Base-by-base conservation (phyloP, 2,888 invertebrate genomes). In the Mimas tiliae region DNA sequence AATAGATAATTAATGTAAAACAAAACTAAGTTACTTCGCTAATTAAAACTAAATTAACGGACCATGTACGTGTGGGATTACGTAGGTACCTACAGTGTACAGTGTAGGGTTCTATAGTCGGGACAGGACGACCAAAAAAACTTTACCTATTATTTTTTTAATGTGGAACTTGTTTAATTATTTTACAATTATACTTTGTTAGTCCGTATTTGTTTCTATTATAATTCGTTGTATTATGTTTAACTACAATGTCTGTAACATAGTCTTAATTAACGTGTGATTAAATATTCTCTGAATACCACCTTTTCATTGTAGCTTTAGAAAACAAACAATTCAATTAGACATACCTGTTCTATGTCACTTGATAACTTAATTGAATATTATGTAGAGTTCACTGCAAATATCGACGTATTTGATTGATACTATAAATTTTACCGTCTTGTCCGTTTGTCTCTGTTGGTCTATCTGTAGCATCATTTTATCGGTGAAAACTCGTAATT, bases 251-350 rank as follows among this genome's bases (percentile, higher is more conserved):
- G 11, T 8, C 58, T 0, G 58, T 21, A 58, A 58, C 58, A 42
- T 42, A 11, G 38, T 12, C 12, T 42, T 21, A 42, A 58, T 42
- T 21, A 11, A 42, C n/a, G 38, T 27, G 51, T 55, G 21, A 58
- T 45, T 27, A 21, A 7, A 27, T 53, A 53, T 64, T 45, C 52
- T 16, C 11, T 8, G n/a, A 19, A 48, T 33, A 12, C 70, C 77
- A 69, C 76, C 77, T 58, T 68, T 77, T 70, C 11, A 67, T 65
- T 72, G 77, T 77, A 52, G 62, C 53, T 53, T 67, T 53, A 16
- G 38, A 62, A 74, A 75, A 70, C 70, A 75, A 69, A 70, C 64
- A 64, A 27, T 11, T 47, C 16, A 45, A 62, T 55, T 7, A 21
- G 34, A 12, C 45, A 55, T 67, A 72, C 48, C 67, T 73, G 65